Conservation (phyloP, 2,113 vertebrate species). For the Odocoileus virginianus region DNA sequence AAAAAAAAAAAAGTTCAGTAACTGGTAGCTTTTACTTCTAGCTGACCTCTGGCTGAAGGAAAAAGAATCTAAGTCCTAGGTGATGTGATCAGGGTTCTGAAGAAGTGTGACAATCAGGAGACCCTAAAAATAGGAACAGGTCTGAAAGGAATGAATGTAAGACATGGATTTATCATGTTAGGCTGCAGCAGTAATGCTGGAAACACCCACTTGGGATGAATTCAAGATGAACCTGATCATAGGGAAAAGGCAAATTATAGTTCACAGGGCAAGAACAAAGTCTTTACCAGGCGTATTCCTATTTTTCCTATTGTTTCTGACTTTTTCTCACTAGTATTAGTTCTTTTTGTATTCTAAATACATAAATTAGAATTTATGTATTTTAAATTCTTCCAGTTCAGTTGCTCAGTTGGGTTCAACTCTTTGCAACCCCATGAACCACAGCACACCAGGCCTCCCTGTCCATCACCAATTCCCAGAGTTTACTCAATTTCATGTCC, state of each 20-base stretch:
- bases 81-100: neutral
- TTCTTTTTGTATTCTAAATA: neutral
- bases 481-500: neutral
- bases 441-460: neutral
- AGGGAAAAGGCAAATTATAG: neutral
- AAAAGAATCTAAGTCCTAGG: neutral
- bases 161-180: neutral
- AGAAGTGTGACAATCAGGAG: neutral
- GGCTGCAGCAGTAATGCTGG: neutral
- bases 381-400: neutral
- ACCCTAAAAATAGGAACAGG: neutral
- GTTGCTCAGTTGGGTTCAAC: neutral
- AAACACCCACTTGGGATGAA: neutral
- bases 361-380: neutral
- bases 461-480: neutral
- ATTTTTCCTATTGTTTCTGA: neutral
- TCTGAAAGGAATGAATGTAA: neutral
- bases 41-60: neutral
- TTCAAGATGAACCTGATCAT: neutral
- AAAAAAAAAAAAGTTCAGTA: neutral
- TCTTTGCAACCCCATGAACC: neutral
- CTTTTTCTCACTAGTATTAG: neutral
- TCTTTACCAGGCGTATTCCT: neutral
- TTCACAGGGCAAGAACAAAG: neutral
- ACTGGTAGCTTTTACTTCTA: constrained; percentile 2